A percentile compares a stretch with the other conserved stretches of the same genome.
Conservation (phyloP, 2,113 vertebrate genomes). For the Engraulis encrasicolus region DNA sequence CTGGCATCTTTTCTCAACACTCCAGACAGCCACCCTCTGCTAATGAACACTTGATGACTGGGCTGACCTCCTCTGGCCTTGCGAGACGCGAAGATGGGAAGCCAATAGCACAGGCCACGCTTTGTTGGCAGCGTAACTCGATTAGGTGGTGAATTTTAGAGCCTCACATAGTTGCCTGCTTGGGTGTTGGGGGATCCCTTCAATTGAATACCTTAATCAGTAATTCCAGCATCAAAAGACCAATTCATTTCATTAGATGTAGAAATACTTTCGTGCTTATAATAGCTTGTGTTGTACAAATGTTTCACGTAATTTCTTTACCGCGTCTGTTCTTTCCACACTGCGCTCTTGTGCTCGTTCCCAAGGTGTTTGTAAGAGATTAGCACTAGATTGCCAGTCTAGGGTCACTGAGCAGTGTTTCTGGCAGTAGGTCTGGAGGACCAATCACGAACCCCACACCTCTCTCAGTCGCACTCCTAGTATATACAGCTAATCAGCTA, state of each 20-base stretch:
- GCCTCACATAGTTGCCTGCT: background rate
- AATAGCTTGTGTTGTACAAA: background rate
- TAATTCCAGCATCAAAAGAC: background rate
- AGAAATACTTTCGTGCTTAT: background rate
- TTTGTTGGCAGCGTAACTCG: constrained; percentile 12
- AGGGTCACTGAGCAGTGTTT: background rate
- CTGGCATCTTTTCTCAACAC: background rate
- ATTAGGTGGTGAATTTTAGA: constrained; percentile 3
- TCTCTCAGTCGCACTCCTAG: background rate
- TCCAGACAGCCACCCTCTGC: background rate
- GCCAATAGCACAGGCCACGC: constrained; percentile 19
- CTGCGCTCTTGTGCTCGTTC: background rate
- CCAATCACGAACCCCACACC: background rate
- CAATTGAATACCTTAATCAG: background rate
- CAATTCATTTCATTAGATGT: background rate
- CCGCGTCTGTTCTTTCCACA: background rate
- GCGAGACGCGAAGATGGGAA: constrained; percentile 14
- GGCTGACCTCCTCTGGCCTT: constrained; percentile 30
- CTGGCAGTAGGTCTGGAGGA: background rate
- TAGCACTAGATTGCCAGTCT: background rate
- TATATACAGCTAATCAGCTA: too few relatives aligned
- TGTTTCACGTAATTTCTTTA: background rate
- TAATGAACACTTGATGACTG: constrained; percentile 29
- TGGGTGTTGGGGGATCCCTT: background rate
- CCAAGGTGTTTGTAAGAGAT: background rate